Base-by-base conservation (phyloP, 2,797 vertebrate species). In the Anas flavirostris region DNA sequence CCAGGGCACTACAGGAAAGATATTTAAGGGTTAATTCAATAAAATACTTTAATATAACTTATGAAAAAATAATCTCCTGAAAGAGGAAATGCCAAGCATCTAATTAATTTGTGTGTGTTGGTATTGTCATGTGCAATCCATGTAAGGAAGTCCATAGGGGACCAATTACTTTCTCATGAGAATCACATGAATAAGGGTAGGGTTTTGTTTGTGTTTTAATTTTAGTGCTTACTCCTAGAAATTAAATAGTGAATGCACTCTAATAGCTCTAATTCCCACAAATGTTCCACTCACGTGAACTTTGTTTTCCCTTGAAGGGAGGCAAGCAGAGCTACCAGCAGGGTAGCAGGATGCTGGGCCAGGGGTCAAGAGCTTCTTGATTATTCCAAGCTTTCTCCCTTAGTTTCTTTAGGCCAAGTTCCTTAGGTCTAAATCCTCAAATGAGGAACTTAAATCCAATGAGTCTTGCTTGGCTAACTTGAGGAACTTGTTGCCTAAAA, bases 41-140 rank as follows among this genome's bases (percentile, higher is more conserved):
- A 90, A 79, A 93, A 90, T 66, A 70, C 33, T 94, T 94, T 69
- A 55, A 69, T 93, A 85, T 89, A 84, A 78, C 53, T 83, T 90
- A 95, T 28, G 37, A 97, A 96, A 91, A 91, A 94, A 53, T 95
- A 37, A 95, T 95, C 95, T 92, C 55, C 92, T 66, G 70, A 63
- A 94, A 76, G 48, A 92, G 77, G n/a, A 84, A 82, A 75, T 86
- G 72, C 22, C 28, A 87, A 67, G 9, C 55, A 66, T 84, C 69
- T 86, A 53, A 41, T 89, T 85, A 91, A 68, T 86, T 89, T 91
- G 22, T 58, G 16, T 73, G 9, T 80, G 73, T 93, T 94, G 78
- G 18, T 68, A 52, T n/a, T 95, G 82, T 84, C 82, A 76, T 33
- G 64, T 72, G 22, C 25, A 94, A 69, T 86, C 70, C 58, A 6